Conservation (phyloP, 2,113 vertebrate species). For the Halcyon malimbica region DNA sequence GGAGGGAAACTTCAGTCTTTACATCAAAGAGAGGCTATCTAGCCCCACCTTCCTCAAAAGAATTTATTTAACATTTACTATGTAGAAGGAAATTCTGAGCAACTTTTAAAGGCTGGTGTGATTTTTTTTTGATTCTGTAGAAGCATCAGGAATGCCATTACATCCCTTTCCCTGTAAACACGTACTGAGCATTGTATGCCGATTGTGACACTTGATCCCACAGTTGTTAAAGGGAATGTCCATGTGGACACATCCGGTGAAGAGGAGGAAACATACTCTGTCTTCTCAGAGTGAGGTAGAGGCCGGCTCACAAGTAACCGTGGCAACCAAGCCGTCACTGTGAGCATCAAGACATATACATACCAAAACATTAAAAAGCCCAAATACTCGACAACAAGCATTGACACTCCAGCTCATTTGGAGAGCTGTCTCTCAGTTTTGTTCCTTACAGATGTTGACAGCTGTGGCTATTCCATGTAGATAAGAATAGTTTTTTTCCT, state of each 20-base stretch:
- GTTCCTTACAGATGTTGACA: neutral
- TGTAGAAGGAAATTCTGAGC: neutral
- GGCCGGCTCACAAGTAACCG: neutral
- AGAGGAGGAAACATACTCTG: neutral
- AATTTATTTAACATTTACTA: neutral
- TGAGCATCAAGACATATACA: neutral
- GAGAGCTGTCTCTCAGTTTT: neutral
- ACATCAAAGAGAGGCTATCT: neutral
- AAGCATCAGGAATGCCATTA: neutral
- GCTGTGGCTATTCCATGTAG: neutral
- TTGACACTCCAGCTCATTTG: neutral
- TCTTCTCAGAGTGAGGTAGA: neutral
- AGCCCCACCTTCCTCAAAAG: neutral
- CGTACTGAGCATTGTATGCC: fast-evolving
- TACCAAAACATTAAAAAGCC: neutral
- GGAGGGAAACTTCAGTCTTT: neutral
- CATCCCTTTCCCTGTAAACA: neutral
- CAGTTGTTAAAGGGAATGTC: neutral
- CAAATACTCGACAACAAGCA: neutral
- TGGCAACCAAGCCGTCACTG: neutral
- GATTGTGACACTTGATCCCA: neutral
- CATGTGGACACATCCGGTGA: neutral
- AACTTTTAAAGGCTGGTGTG: neutral
- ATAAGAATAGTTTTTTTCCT: neutral
- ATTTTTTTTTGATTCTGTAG: neutral